A percentile compares a stretch with the other conserved stretches of the same genome.
These are phyloP conservation scores for Planococcus citri DNA, from an alignment of 1,140 invertebrate genomes.

Conservation along the genomic window DNA sequence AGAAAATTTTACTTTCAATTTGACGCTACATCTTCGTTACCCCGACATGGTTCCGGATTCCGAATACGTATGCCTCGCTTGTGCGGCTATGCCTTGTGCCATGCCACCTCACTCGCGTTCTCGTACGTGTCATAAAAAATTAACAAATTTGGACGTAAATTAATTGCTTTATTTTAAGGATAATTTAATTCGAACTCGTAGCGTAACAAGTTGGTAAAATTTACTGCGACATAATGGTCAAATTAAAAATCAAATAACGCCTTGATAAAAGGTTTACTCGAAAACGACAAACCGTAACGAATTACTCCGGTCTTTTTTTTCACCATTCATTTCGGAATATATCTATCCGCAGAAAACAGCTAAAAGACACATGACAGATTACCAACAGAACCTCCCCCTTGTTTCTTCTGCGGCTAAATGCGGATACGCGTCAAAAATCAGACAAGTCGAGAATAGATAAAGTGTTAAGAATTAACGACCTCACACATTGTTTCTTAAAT, in stretches of 20 bases:
- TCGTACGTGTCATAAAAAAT: too few species aligned
- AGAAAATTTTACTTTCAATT: too few species aligned
- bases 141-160: too few species aligned
- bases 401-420: not conserved
- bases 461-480: constrained; percentile 3
- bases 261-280: not conserved
- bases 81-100: too few species aligned
- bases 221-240: not conserved
- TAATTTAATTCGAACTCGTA: too few species aligned
- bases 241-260: not conserved
- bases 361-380: constrained; percentile 7
- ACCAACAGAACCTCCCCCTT: not conserved
- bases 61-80: too few species aligned
- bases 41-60: too few species aligned
- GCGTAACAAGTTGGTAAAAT: not conserved
- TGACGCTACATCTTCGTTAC: too few species aligned
- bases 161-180: too few species aligned
- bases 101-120: too few species aligned
- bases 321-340: not conserved
- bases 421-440: constrained; percentile 1
- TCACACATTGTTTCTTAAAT: constrained; percentile 7
- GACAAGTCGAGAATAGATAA: not conserved
- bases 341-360: not conserved
- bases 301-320: not conserved
- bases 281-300: not conserved